These are phyloP conservation scores for Neopipo cinnamomea DNA, from an alignment of 2,113 vertebrate species.

Conservation along the genomic window DNA sequence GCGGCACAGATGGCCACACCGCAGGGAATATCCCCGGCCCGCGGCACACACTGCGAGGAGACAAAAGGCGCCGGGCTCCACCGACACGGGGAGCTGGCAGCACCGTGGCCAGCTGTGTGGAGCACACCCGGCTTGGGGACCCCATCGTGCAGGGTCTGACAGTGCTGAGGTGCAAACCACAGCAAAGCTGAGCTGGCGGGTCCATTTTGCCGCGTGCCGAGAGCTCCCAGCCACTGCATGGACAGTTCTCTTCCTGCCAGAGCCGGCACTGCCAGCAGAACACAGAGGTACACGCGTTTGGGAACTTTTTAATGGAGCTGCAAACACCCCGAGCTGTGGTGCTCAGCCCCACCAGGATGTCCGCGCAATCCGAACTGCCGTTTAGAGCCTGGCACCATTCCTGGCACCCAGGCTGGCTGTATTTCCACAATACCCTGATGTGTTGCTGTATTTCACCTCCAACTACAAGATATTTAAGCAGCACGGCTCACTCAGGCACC, in stretches of 20 bases:
- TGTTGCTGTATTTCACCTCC: slow-evolving; percentile 8
- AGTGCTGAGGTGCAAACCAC: background rate
- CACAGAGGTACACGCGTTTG: rapidly evolving
- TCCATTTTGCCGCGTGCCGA: rapidly evolving
- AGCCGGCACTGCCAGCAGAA: background rate
- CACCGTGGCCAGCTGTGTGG: rapidly evolving
- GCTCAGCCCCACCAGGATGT: background rate
- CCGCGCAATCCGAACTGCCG: background rate
- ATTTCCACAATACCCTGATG: slow-evolving; percentile 22
- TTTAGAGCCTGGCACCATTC: background rate
- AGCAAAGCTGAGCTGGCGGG: background rate
- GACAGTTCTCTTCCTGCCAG: background rate
- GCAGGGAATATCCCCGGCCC: background rate
- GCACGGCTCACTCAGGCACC: background rate
- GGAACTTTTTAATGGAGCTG: slow-evolving; percentile 33
- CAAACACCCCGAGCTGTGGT: background rate
- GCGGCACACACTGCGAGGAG: background rate
- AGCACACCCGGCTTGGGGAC: background rate
- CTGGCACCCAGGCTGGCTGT: background rate
- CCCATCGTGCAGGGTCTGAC: rapidly evolving
- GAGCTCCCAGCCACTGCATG: background rate
- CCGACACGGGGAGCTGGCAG: background rate
- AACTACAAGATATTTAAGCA: background rate
- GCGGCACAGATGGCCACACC: background rate
- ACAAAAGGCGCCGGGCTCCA: background rate